Percentiles rank a stretch among this genome's conserved stretches.
Conservation (phyloP, 2,888 invertebrate genomes). For the Xylota sylvarum region DNA sequence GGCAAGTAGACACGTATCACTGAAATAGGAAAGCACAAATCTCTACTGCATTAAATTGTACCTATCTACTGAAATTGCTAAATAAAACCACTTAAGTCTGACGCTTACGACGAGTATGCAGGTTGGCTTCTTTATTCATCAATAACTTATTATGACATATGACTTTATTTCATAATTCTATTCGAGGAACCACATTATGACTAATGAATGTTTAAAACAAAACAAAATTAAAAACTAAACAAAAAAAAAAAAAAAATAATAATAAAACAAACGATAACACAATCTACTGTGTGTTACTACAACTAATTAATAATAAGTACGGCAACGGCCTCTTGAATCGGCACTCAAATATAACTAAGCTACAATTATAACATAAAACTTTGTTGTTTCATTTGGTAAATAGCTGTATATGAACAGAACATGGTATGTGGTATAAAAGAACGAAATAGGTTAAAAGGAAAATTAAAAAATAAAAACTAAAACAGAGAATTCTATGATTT, state of each 20-base stretch:
- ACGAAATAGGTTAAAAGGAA: constrained; percentile 32
- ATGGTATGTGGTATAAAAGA: neutral
- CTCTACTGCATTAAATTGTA: too few relatives aligned
- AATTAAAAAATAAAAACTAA: neutral
- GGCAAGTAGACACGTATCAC: too few relatives aligned
- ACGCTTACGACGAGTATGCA: constrained; percentile 69
- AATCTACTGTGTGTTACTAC: constrained; percentile 48
- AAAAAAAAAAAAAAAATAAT: constrained; percentile 25
- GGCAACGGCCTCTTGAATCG: constrained; percentile 45
- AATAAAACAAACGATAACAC: constrained; percentile 35
- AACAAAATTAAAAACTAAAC: constrained; percentile 36
- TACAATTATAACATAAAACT: constrained; percentile 20
- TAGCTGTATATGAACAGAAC: constrained; percentile 36
- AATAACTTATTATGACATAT: constrained; percentile 60
- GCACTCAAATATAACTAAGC: constrained; percentile 39
- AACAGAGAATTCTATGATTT: constrained; percentile 14
- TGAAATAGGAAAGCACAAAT: too few relatives aligned
- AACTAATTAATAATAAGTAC: constrained; percentile 68
- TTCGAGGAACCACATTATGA: constrained; percentile 60
- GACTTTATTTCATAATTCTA: constrained; percentile 50
- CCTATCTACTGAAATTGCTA: neutral
- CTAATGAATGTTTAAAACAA: constrained; percentile 34
- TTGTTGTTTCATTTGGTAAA: constrained; percentile 51
- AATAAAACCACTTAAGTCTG: constrained; percentile 40
- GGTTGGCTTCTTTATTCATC: constrained; percentile 65